phyloP scores from a whole-genome alignment of 2,888 invertebrate species.

The Sphinx pinastri region DNA sequence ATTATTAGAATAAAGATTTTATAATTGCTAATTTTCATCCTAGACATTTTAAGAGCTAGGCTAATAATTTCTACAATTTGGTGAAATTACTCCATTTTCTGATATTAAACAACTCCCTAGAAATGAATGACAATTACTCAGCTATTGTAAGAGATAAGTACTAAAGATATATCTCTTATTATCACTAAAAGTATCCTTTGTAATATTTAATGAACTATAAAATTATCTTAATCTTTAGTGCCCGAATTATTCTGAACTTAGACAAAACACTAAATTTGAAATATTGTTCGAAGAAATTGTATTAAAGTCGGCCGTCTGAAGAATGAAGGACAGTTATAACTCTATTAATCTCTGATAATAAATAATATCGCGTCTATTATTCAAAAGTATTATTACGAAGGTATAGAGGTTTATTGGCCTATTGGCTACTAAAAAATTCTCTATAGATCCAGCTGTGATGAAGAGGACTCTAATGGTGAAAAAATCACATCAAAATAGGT shows the following conservation, averaged over 20 bases:
- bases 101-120: no score
- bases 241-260: neutral
- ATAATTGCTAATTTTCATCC: neutral
- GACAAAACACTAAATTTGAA: constrained; percentile 11
- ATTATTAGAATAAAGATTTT: neutral
- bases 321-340: neutral
- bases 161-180: constrained; percentile 1
- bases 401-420: neutral
- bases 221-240: constrained; percentile 11
- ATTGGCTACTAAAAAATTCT: no score
- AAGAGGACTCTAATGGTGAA: no score
- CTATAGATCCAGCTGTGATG: no score
- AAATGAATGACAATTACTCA: neutral
- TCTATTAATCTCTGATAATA: neutral
- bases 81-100: neutral
- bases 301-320: neutral
- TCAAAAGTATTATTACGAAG: neutral
- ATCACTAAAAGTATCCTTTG: constrained; percentile 4
- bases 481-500: no score
- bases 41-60: neutral
- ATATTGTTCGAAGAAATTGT: neutral
- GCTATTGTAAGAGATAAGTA: neutral
- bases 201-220: constrained; percentile 15
- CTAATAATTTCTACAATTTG: neutral
- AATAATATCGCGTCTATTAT: neutral